Evolutionary conservation across 2,113 vertebrate genomes (phyloP), one percentile per base, ranked within the genome.

Genomic region (Cnemophilus loriae): DNA sequence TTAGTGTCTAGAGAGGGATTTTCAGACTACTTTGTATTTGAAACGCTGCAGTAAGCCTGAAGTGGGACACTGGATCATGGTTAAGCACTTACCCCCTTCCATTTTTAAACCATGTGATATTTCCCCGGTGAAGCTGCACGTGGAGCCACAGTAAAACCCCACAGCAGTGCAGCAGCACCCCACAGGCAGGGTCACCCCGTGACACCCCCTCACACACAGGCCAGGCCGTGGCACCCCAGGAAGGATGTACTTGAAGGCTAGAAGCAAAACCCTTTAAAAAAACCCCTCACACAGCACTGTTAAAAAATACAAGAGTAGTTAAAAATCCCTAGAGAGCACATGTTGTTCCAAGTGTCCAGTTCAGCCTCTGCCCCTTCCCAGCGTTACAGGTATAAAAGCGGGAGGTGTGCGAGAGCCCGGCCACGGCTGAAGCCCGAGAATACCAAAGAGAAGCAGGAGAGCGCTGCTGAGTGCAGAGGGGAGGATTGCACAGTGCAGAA

Each of bases 1-100:
- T 98, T 98, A 98, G 97, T 98, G 97, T 98, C 97, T 97, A 96
- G 87, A 95, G 69, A 95, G 94, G 96, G 95, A 96, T 97, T 98
- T 97, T 68, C 94, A 86, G 46, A 93, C 83, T 94, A 87, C 94
- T 97, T 94, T 97, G 97, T 94, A 98, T 94, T 98, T 98, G 85
- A 89, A 97, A 96, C 50, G 44, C 92, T 84, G 56, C 90, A 88
- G 44, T 75, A 60, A 87, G 90, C 63, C 85, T 71, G 3, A 39
- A 71, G 61, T 52, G 16, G 32, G 75, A 90, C 83, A 23, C 0
- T 16, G 21, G 39, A 32, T 44, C 4, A 4, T 6, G 19, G 68
- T 83, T 79, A 94, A 71, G 64, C 83, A 73, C 79, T 71, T 24
- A 27, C 32, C 67, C 82, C 84, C 63, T 61, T 71, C 90, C 61